Evolutionary conservation across 2,797 vertebrate genomes (phyloP).

Genomic region (Syngnathus acus): DNA sequence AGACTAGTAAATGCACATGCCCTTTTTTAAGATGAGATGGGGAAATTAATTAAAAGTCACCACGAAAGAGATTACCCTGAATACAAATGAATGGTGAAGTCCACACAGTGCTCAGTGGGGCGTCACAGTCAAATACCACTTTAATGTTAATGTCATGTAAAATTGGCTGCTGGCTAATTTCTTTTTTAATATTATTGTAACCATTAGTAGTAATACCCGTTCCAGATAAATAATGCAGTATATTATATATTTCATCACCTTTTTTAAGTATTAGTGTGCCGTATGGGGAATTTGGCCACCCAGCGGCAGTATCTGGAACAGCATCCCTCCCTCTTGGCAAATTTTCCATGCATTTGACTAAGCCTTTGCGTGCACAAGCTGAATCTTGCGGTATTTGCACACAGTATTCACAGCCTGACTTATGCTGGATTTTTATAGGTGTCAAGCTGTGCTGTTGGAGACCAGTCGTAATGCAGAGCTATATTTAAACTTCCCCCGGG

Average conservation of each 20-base stretch:
- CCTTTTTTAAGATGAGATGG: conserved; percentile 32
- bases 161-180: conserved; percentile 27
- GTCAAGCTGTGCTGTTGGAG: conserved; percentile 51
- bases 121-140: conserved; percentile 24
- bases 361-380: not conserved
- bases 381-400: not conserved
- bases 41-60: conserved; percentile 35
- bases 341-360: not conserved
- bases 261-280: not conserved
- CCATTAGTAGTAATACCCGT: conserved; percentile 10
- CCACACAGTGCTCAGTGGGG: conserved; percentile 27
- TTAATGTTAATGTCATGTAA: conserved; percentile 40
- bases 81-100: conserved; percentile 36
- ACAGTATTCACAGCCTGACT: conserved; percentile 5
- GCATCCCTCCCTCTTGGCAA: conserved; percentile 3
- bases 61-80: conserved; percentile 38
- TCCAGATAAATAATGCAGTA: not conserved
- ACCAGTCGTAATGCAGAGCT: conserved; percentile 57
- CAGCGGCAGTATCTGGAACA: conserved; percentile 45
- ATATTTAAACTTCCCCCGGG: conserved; percentile 71
- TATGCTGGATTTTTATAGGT: conserved; percentile 37
- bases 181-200: conserved; percentile 26
- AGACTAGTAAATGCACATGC: conserved; percentile 23
- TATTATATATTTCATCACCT: not conserved
- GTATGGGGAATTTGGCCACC: conserved; percentile 50